These are phyloP conservation scores for Panagrolaimus sp. DNA, from an alignment of 1,140 invertebrate species.

Conservation along the genomic window DNA sequence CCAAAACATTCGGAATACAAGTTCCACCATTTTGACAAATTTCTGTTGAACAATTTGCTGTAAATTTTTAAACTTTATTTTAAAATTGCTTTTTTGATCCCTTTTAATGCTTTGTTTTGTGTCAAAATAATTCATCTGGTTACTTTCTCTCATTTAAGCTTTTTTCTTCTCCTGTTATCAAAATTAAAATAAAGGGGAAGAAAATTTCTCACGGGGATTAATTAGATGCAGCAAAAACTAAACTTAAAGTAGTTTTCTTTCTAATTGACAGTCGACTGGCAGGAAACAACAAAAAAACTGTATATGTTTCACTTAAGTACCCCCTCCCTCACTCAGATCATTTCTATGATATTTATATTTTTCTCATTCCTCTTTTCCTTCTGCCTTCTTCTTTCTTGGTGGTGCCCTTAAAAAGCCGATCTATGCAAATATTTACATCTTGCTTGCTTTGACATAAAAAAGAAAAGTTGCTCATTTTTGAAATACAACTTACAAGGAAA, in stretches of 20 bases:
- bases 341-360: no score
- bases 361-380: no score
- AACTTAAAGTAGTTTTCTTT: not conserved
- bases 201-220: not conserved
- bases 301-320: no score
- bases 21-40: conserved; percentile 60
- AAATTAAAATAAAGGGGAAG: not conserved
- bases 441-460: no score
- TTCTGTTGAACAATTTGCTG: conserved; percentile 60
- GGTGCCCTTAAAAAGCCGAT: no score
- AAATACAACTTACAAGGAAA: no score
- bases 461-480: no score
- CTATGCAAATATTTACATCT: no score
- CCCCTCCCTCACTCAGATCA: no score
- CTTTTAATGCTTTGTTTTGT: not conserved
- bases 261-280: not conserved
- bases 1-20: conserved; percentile 35
- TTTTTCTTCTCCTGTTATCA: not conserved
- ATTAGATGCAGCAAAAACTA: conserved; percentile 3
- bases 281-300: not conserved
- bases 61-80: conserved; percentile 28
- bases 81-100: not conserved
- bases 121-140: no score
- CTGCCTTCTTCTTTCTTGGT: no score
- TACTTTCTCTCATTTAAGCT: no score